Base-by-base conservation (phyloP, 2,797 vertebrate genomes). In the Moxostoma hubbsi region DNA sequence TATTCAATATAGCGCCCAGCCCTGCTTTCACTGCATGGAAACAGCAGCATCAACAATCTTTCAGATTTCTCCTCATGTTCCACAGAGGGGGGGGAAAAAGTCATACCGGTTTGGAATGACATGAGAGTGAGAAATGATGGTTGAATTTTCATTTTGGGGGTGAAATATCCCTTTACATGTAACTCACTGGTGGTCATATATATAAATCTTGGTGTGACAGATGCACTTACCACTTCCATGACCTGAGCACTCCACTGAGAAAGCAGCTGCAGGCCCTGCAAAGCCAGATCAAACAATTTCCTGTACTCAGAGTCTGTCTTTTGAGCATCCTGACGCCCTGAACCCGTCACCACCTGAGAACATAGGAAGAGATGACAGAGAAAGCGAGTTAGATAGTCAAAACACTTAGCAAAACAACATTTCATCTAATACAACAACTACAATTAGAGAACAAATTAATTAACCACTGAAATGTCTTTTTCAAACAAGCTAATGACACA, bases 211-310 rank as follows among this genome's bases (percentile, higher is more conserved):
- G 5, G 62, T 43, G 61, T 65, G 10, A 72, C 45, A 65, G 15
- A 47, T 18, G 13, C 57, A 83, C 94, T 93, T 91, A 99, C 98
- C 98, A 99, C 98, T 95, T 99, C 98, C 98, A 99, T 99, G 84
- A 99, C 96, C 0, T 99, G 97, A 0, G 97, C 97, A 0, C 98
- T 99, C 98, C 98, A 99, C 90, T 99, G 97, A 0, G 98, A 99
- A 59, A 99, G 94, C 85, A 99, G 95, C 92, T 99, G 98, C 81
- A 99, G 93, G 64, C 97, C 97, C 91, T 98, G 98, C 77, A 99
- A 93, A 15, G 98, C 95, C 84, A 99, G 91, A 88, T 99, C 98
- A 74, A 98, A 98, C 83, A 99, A 93, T 87, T 99, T 99, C 82
- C 96, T 94, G 92, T 99, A 98, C 84, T 99, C 97, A 0, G 89